Base-by-base conservation (phyloP, 2,888 invertebrate genomes). In the Melanostoma scalare region DNA sequence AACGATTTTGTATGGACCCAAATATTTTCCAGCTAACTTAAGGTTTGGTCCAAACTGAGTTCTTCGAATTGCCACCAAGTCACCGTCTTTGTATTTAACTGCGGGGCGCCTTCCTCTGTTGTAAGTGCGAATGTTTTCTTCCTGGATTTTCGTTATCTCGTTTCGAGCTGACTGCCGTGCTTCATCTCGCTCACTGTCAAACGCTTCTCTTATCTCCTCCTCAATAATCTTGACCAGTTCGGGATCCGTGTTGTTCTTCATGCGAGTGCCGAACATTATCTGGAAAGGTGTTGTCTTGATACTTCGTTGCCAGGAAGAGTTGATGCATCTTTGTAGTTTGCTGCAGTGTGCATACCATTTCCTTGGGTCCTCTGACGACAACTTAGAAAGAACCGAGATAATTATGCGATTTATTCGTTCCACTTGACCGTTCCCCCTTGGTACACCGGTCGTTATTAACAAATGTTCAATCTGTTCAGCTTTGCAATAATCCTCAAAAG, bases 251-350 rank as follows among this genome's bases (percentile, higher is more conserved):
- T 4, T 4, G 30, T 30, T 48, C 6, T 6, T 48, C 48, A 48
- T 63, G 6, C 6, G 20, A 2, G 52, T 52, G 5, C 42, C 65
- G 31, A 65, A 67, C 44, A 55, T 67, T 5, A 67, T 10, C 42
- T 53, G 42, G 30, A 65, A 52, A 1, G 65, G 38, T 6, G 53
- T 65, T 20, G 33, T 52, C 6, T 42, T 52, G 3, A 65, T 52
- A 6, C 44, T 67, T 0, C 52, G 53, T n/a, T 53, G 67, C 67
- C 53, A 67, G 10, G 53, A 33, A 5, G 53, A 52, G 42, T 67
- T 67, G 42, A 67, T 42, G 33, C 35, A 46, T 44, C 6, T 2
- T 10, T 61, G 61, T 5, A 44, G 9, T 42, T 6, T 33, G 3
- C 42, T 60, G 3, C 33, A 10, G 20, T 63, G 38, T 0, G 50